A percentile compares a stretch with the other conserved stretches of the same genome.
These are phyloP conservation scores for Archips xylosteana DNA, from an alignment of 2,888 invertebrate genomes.

Conservation along the genomic window DNA sequence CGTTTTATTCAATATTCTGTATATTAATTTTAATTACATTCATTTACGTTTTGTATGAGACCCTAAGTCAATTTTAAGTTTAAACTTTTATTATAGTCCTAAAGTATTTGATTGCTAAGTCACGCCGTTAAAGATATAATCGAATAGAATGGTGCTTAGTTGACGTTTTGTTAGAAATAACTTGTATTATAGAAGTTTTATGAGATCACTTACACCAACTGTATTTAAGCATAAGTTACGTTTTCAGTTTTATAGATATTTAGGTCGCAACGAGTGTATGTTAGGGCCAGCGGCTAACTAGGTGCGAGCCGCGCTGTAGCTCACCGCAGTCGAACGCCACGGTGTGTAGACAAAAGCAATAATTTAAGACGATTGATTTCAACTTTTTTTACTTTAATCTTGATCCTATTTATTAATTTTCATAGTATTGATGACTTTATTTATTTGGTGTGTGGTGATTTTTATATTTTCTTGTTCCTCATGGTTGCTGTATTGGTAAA, in stretches of 20 bases:
- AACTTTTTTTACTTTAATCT: slow-evolving; percentile 56
- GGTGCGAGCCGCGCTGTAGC: slow-evolving; percentile 6
- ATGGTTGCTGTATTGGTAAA: slow-evolving; percentile 56
- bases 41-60: slow-evolving; percentile 71
- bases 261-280: slow-evolving; percentile 24
- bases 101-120: slow-evolving; percentile 80
- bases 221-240: slow-evolving; percentile 66
- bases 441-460: slow-evolving; percentile 82
- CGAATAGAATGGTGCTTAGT: slow-evolving; percentile 86
- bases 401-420: slow-evolving; percentile 72
- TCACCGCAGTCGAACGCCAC: slow-evolving; percentile 6
- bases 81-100: slow-evolving; percentile 71
- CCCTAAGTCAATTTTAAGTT: slow-evolving; percentile 76
- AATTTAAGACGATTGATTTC: slow-evolving; percentile 50
- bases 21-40: slow-evolving; percentile 64
- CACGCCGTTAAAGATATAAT: slow-evolving; percentile 74
- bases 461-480: slow-evolving; percentile 72
- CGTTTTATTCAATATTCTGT: slow-evolving; percentile 72
- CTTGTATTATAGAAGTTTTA: slow-evolving; percentile 67
- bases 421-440: slow-evolving; percentile 75
- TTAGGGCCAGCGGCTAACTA: not conserved
- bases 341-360: slow-evolving; percentile 59
- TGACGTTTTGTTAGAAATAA: slow-evolving; percentile 75
- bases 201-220: slow-evolving; percentile 65
- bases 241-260: slow-evolving; percentile 51